A percentile compares a stretch with the other conserved stretches of the same genome.
Evolutionary conservation across 1,140 invertebrate species (phyloP).

Genomic region (Trinorchestia longiramus): DNA sequence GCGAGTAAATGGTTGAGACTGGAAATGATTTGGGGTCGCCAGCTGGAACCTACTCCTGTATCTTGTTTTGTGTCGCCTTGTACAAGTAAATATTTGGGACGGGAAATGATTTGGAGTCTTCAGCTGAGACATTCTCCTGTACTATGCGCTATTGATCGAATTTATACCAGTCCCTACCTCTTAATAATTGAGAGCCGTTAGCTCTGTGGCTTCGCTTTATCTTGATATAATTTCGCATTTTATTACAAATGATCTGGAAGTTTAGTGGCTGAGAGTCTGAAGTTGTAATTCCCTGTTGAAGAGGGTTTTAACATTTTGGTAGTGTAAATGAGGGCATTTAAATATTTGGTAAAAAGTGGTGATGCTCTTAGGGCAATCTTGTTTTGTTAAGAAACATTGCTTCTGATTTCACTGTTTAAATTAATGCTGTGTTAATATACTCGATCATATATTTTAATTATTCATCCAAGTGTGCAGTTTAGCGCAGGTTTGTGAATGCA

Average conservation of each 20-base stretch:
- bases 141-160: too few relatives aligned
- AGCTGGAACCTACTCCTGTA: background rate
- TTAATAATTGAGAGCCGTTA: too few relatives aligned
- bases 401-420: background rate
- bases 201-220: background rate
- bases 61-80: background rate
- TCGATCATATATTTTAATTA: background rate
- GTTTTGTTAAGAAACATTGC: background rate
- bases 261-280: background rate
- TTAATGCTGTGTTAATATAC: background rate
- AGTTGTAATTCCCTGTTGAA: background rate
- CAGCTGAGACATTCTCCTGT: too few relatives aligned
- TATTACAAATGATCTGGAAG: background rate
- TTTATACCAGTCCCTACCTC: too few relatives aligned
- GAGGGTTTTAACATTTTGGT: background rate
- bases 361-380: background rate
- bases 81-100: background rate
- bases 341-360: background rate
- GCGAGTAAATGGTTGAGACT: background rate
- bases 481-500: background rate
- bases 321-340: background rate
- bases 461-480: background rate
- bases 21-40: background rate
- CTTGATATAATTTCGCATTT: background rate
- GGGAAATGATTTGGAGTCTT: too few relatives aligned